Base-by-base conservation (phyloP, 2,888 invertebrate species). In the Lysandra bellargus region DNA sequence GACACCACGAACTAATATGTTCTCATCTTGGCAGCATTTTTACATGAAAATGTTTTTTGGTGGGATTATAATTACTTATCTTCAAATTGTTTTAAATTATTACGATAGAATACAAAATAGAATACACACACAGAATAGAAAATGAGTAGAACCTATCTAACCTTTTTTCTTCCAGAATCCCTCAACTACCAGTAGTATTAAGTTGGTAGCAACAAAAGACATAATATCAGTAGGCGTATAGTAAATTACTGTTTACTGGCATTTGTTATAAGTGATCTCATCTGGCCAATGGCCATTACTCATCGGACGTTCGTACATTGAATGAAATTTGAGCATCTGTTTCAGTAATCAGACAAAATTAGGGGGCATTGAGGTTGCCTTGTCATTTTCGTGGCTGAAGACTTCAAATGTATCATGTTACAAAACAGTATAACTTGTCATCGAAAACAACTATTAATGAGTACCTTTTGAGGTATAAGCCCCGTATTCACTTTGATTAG, bases 231-330 rank as follows among this genome's bases (percentile, higher is more conserved):
- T 85, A 86, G 86, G 82, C 82, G 85, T 86, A 85, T 84, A 83
- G 86, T 84, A 85, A 92, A 92, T 93, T 92, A 92, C 90, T 88
- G 86, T 92, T 93, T 92, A 92, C 90, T 88, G 86, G 87, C 86
- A 88, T 89, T 89, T 89, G 87, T 23, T 23, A 23, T 87, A 89
- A 88, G 88, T 93, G 93, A 93, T 90, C 92, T 93, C 93, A 93
- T 90, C 89, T 86, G 81, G 84, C 85, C 90, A 91, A 89, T 86
- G 81, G 84, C 85, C 90, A 91, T 93, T 93, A 92, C 87, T 93
- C 92, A 93, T 90, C 89, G 87, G 83, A 85, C 82, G 81, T 84
- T 85, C 84, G 85, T 85, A 84, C 82, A 78, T 83, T 81, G 81
- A 84, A 85, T 81, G 83, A 83, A 84, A 83, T 84, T 83, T 80